Conservation (phyloP, 2,113 vertebrate genomes). For the Microtus oregoni region DNA sequence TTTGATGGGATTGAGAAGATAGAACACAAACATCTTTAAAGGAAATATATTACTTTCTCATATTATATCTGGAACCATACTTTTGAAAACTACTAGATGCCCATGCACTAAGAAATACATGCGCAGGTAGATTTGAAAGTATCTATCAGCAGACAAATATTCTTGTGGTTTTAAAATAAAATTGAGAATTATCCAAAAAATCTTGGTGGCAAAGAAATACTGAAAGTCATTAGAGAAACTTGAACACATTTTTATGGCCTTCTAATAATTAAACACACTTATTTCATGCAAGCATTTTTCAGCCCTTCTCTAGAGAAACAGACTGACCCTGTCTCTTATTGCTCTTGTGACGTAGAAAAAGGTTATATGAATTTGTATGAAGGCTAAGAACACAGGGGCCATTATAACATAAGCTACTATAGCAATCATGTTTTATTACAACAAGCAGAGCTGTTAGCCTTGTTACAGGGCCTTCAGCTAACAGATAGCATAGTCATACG, state of each 20-base stretch:
- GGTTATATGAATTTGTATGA: background rate
- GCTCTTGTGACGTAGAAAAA: background rate
- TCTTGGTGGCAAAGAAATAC: conserved; percentile 13
- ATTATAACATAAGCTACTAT: conserved; percentile 15
- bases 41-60: conserved; percentile 61
- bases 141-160: conserved; percentile 28
- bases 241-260: background rate
- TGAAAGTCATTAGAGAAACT: conserved; percentile 34
- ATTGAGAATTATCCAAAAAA: conserved; percentile 15
- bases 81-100: conserved; percentile 47
- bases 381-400: background rate
- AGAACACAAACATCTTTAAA: conserved; percentile 26
- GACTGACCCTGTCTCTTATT: background rate
- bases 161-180: conserved; percentile 46
- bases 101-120: conserved; percentile 27
- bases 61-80: background rate
- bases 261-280: background rate
- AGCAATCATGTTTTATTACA: background rate
- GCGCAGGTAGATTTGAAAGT: conserved; percentile 46
- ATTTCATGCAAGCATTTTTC: background rate
- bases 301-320: background rate
- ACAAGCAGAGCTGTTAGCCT: background rate
- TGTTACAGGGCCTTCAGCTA: background rate
- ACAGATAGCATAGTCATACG: background rate
- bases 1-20: conserved; percentile 50